These are phyloP conservation scores for Drosophila nebulosa DNA, from an alignment of 1,140 invertebrate genomes.

Conservation along the genomic window DNA sequence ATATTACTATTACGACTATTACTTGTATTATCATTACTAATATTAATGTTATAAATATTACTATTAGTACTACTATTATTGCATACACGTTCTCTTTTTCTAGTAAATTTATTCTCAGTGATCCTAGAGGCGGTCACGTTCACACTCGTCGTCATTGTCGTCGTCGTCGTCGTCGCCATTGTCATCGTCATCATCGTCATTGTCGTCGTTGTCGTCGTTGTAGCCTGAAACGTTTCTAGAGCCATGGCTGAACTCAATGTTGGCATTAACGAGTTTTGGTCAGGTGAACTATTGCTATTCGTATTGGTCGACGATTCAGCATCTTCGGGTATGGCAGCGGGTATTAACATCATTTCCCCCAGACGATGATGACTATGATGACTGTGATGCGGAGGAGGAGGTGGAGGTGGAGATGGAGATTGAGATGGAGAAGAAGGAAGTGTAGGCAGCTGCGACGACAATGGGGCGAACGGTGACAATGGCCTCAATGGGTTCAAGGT, in stretches of 20 bases:
- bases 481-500: constrained; percentile 45
- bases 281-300: constrained; percentile 41
- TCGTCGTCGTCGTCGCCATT: constrained; percentile 17
- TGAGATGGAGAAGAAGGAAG: too few species aligned
- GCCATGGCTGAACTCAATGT: neutral
- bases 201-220: constrained; percentile 6
- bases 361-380: neutral
- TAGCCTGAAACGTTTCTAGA: neutral
- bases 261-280: constrained; percentile 14
- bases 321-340: constrained; percentile 59
- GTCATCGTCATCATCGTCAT: constrained; percentile 2
- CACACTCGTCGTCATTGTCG: constrained; percentile 24
- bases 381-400: constrained; percentile 2
- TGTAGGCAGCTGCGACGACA: constrained; percentile 7
- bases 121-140: constrained; percentile 44
- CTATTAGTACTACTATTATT: constrained; percentile 78
- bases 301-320: constrained; percentile 40
- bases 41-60: constrained; percentile 56
- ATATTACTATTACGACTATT: constrained; percentile 67
- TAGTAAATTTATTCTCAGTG: constrained; percentile 77
- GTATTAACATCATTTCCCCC: constrained; percentile 28
- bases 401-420: too few species aligned
- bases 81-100: constrained; percentile 79
- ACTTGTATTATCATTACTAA: constrained; percentile 38
- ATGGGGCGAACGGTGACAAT: constrained; percentile 25